Evolutionary conservation across 2,113 vertebrate genomes (phyloP).

Genomic region (Furnarius figulus): DNA sequence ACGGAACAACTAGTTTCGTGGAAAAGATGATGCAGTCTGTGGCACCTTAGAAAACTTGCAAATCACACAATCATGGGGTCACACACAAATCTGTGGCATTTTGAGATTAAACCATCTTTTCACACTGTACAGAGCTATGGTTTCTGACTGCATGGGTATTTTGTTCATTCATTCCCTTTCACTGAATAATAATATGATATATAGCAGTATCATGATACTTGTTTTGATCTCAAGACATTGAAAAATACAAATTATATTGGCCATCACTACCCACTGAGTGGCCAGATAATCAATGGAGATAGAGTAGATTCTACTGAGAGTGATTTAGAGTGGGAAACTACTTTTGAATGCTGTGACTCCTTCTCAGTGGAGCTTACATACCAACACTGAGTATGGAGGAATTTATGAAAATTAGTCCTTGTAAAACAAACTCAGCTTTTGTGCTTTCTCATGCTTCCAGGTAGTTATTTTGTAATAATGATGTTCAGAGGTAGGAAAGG

Average conservation of each 20-base stretch:
- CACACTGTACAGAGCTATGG: neutral
- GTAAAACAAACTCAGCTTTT: neutral
- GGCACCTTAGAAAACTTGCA: neutral
- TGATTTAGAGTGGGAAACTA: neutral
- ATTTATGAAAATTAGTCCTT: neutral
- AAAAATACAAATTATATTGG: neutral
- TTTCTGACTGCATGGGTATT: neutral
- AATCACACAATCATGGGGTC: neutral
- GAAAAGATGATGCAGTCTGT: neutral
- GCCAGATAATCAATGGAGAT: neutral
- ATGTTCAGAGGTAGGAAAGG: neutral
- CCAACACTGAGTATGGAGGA: neutral
- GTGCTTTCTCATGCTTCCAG: neutral
- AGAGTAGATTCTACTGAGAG: neutral
- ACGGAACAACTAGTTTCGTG: neutral
- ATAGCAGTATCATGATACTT: neutral
- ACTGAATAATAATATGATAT: neutral
- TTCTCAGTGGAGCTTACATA: neutral
- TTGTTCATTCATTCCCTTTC: neutral
- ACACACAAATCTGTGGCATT: neutral
- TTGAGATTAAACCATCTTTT: neutral
- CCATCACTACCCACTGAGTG: neutral
- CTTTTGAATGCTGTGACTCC: neutral
- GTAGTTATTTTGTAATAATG: neutral
- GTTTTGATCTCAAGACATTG: neutral